Conservation (phyloP, 2,113 vertebrate genomes). For the Taurulus bubalis region DNA sequence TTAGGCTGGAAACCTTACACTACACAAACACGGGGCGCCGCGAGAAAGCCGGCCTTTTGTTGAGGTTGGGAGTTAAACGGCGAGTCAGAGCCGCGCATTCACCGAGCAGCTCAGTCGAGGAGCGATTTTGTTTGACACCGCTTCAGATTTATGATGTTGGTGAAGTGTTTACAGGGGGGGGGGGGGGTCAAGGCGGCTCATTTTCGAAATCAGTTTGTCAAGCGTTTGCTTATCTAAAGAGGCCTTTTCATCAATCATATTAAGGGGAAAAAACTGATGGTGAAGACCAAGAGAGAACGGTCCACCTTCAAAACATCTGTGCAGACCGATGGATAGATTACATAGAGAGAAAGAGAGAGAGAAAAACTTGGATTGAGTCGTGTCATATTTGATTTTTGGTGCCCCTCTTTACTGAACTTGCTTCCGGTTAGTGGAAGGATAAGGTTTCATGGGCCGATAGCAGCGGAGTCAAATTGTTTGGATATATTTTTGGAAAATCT, state of each 20-base stretch:
- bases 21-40: constrained; percentile 87
- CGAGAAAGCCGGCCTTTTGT: constrained; percentile 90
- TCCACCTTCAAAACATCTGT: constrained; percentile 19
- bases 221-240: constrained; percentile 78
- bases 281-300: constrained; percentile 29
- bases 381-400: neutral
- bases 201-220: constrained; percentile 80
- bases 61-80: constrained; percentile 70
- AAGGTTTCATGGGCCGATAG: constrained; percentile 18
- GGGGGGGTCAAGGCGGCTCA: constrained; percentile 68
- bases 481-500: constrained; percentile 70
- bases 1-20: constrained; percentile 88
- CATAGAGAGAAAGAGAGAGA: neutral
- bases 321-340: neutral
- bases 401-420: neutral
- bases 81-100: constrained; percentile 60
- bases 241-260: constrained; percentile 73
- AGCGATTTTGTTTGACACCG: constrained; percentile 76
- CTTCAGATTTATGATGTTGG: constrained; percentile 77
- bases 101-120: constrained; percentile 57
- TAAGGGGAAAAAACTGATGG: constrained; percentile 19
- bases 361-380: neutral
- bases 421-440: constrained; percentile 15
- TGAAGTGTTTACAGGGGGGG: constrained; percentile 73
- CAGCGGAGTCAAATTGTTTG: constrained; percentile 40